Evolutionary conservation across 1,140 invertebrate species (phyloP).

Genomic region (Caerostris darwini): DNA sequence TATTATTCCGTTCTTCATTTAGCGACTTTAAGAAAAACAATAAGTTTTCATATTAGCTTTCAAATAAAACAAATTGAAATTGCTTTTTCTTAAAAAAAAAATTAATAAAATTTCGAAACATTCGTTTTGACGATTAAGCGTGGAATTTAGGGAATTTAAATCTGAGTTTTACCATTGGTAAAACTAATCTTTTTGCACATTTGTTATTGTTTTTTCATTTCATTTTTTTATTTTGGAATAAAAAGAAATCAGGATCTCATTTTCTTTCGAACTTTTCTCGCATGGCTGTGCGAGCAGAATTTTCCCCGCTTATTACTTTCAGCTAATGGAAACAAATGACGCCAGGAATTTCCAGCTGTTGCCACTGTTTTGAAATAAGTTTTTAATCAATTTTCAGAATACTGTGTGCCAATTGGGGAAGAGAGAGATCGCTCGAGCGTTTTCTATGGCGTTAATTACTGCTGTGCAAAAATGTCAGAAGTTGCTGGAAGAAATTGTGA

Average conservation of each 20-base stretch:
- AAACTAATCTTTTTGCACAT: neutral
- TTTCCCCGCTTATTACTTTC: neutral
- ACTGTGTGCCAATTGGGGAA: neutral
- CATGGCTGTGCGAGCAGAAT: neutral
- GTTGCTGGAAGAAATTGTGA: neutral
- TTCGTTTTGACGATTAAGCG: neutral
- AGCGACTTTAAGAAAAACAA: neutral
- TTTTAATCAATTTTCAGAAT: constrained; percentile 30
- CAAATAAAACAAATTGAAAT: neutral
- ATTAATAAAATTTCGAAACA: neutral
- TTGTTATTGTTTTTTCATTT: neutral
- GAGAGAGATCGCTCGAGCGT: neutral
- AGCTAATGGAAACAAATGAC: neutral
- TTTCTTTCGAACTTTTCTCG: neutral
- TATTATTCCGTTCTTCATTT: neutral
- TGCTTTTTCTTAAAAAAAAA: neutral
- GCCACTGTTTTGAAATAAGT: constrained; percentile 25
- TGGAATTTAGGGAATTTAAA: neutral
- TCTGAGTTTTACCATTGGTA: neutral
- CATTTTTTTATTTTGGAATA: neutral
- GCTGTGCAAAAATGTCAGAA: neutral
- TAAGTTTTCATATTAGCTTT: neutral
- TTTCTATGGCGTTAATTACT: neutral
- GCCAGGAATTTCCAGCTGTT: neutral
- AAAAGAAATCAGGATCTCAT: constrained; percentile 15